Evolutionary conservation across 2,113 vertebrate species (phyloP).

Genomic region (Phasianus colchicus): DNA sequence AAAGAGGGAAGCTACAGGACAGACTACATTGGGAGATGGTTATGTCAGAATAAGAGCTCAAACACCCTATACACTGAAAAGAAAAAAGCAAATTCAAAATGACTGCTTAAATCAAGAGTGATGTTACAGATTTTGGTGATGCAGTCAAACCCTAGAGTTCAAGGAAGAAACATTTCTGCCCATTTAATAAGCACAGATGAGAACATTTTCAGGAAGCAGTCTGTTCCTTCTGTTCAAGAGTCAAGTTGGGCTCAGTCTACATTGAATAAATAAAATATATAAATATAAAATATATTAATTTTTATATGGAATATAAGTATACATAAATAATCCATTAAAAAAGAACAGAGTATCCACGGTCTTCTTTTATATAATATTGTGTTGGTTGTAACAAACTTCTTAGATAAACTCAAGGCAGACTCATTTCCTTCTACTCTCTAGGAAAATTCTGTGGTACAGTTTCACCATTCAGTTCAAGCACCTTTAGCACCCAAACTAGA

Average conservation of each 20-base stretch:
- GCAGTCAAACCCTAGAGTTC: not conserved
- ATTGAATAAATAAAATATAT: not conserved
- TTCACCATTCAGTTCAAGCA: not conserved
- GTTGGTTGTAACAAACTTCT: not conserved
- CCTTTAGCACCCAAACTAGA: not conserved
- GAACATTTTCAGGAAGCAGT: not conserved
- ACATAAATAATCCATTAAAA: not conserved
- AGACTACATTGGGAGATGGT: not conserved
- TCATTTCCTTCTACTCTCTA: not conserved
- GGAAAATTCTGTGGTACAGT: not conserved
- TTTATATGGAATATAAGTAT: too few relatives aligned
- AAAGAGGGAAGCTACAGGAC: not conserved
- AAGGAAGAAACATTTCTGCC: not conserved
- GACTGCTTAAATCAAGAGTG: not conserved
- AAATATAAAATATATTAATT: not conserved
- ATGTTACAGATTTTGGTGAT: not conserved
- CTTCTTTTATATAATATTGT: not conserved
- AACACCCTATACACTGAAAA: not conserved
- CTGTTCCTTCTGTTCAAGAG: not conserved
- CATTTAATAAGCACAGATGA: not conserved
- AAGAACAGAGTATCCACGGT: not conserved
- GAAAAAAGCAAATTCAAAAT: not conserved
- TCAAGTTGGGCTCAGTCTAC: not conserved
- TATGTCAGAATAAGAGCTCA: not conserved
- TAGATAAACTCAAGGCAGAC: not conserved